Base-by-base conservation (phyloP, 2,113 vertebrate species). In the Brachionichthys hirsutus region DNA sequence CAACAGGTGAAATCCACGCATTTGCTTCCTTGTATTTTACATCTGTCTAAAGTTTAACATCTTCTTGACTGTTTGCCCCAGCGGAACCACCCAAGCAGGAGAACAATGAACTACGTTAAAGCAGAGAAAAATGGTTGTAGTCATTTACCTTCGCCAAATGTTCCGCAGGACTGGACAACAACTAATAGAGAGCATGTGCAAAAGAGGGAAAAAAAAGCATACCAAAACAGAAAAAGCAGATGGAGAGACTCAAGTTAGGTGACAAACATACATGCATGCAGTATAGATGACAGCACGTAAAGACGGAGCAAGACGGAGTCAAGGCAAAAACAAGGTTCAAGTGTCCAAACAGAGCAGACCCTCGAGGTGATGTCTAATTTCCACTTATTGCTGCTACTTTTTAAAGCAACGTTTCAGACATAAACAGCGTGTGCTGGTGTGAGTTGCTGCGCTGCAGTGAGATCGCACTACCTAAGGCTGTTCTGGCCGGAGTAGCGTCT, bases 401-500 rank as follows among this genome's bases (percentile, higher is more conserved):
- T 30, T 4, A 30, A 30, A 30, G 24, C 24, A 38, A 9, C 12
- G 42, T 15, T 44, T 11, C 41, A 44, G 16, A 17, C n/a, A 18
- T 9, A 13, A 55, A 45, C 1, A 38, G 36, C 12, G 10, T 11
- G 15, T 12, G 5, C 24, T 12, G 13, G 9, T 30, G 0, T 3
- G 24, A 15, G 2, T 17, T 4, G 6, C 1, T 58, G 15, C 18
- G 12, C 14, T 11, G n/a, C 16, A 13, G 14, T 0, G 9, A 19
- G 45, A 14, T 1, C 48, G 19, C 18, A 10, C 18, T 49, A 98
- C 96, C 96, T 89, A 98, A 80, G 73, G 96, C 94, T 17, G 96
- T 98, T 83, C 96, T 93, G 80, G 96, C 96, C 59, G 96, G 96
- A 14, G 96, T 98, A 49, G 95, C 94, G 51, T 98, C 96, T 81